A percentile compares a stretch with the other conserved stretches of the same genome.
Evolutionary conservation across 2,113 vertebrate genomes (phyloP).

Genomic region (Mastomys coucha): DNA sequence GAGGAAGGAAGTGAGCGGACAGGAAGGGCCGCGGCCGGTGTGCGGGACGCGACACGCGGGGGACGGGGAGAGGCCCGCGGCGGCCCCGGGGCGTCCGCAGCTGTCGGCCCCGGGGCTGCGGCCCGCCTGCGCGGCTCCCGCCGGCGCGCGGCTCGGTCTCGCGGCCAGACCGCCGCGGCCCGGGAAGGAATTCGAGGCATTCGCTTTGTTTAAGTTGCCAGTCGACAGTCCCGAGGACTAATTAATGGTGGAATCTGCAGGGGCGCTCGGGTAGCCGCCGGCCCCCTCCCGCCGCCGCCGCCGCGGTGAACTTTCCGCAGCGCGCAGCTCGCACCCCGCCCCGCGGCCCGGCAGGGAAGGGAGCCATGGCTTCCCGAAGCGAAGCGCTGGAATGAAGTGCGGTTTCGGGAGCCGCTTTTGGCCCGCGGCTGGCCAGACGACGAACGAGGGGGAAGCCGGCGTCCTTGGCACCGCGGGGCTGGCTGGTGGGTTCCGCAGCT

Average conservation of each 20-base stretch:
- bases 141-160: slow-evolving; percentile 55
- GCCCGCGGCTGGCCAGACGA: slow-evolving; percentile 42
- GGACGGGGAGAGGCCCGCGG: slow-evolving; percentile 1
- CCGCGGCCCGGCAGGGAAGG: slow-evolving; percentile 37
- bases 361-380: slow-evolving; percentile 75
- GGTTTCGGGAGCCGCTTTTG: slow-evolving; percentile 57
- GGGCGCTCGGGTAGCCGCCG: slow-evolving; percentile 59
- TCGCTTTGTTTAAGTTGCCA: slow-evolving; percentile 87
- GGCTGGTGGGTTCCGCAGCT: neutral
- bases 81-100: neutral
- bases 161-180: slow-evolving; percentile 80
- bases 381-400: slow-evolving; percentile 74
- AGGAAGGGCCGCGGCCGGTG: slow-evolving; percentile 75
- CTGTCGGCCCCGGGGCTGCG: neutral
- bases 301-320: slow-evolving; percentile 79
- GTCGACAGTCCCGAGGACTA: slow-evolving; percentile 80
- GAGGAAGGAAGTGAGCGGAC: slow-evolving; percentile 83
- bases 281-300: slow-evolving; percentile 46
- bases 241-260: slow-evolving; percentile 84
- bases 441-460: slow-evolving; percentile 2
- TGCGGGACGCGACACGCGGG: slow-evolving; percentile 49
- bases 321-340: slow-evolving; percentile 57
- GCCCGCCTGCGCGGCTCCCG: slow-evolving; percentile 64
- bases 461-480: neutral
- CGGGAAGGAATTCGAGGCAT: slow-evolving; percentile 87